Percentiles rank a stretch among this genome's conserved stretches.
Evolutionary conservation across 2,113 vertebrate genomes (phyloP).

Genomic region (Pithys albifrons): DNA sequence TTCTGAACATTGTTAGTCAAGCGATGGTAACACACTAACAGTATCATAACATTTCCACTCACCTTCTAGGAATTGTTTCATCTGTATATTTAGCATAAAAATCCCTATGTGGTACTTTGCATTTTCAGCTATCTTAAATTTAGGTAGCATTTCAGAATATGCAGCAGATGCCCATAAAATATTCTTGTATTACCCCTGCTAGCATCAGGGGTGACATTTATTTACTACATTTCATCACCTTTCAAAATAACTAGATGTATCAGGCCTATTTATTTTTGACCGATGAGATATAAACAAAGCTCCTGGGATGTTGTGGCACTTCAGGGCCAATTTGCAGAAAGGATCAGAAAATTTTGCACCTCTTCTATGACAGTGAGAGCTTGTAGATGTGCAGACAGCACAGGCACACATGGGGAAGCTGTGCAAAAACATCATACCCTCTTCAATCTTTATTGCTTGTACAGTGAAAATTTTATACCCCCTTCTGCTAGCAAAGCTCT

Average conservation of each 20-base stretch:
- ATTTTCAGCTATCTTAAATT: constrained; percentile 29
- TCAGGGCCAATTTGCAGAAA: constrained; percentile 61
- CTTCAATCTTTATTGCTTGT: not conserved
- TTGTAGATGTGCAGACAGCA: not conserved
- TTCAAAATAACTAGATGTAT: constrained; percentile 50
- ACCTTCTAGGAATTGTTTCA: not conserved
- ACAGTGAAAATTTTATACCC: constrained; percentile 17
- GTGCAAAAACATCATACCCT: not conserved
- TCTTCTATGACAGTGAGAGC: not conserved
- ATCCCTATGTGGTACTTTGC: not conserved
- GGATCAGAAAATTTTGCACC: constrained; percentile 46
- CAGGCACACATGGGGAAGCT: not conserved
- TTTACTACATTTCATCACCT: constrained; percentile 56
- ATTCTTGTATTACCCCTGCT: constrained; percentile 11
- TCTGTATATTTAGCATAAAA: constrained; percentile 24
- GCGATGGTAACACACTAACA: not conserved
- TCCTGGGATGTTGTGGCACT: constrained; percentile 54
- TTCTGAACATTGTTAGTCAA: not conserved
- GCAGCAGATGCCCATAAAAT: constrained; percentile 36
- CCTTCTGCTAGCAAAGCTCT: not conserved
- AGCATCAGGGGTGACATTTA: constrained; percentile 61
- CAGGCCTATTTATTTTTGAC: constrained; percentile 59
- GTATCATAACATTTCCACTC: not conserved
- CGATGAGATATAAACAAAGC: constrained; percentile 38
- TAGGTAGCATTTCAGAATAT: constrained; percentile 13